A percentile compares a stretch with the other conserved stretches of the same genome.
phyloP scores from a whole-genome alignment of 2,797 vertebrate species.

The Brachyrhaphis roseni region DNA sequence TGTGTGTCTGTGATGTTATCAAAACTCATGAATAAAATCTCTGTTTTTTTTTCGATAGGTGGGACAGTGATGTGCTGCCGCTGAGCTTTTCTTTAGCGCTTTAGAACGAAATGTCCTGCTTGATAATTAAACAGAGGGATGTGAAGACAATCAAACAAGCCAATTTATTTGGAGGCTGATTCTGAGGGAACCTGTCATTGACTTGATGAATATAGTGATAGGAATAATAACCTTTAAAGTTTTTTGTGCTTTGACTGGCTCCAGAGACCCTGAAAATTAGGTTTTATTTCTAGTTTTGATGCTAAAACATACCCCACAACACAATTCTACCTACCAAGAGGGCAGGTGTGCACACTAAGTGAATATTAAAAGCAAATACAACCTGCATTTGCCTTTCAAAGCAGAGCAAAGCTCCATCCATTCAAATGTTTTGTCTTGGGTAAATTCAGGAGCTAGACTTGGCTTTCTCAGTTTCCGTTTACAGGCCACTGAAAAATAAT shows the following conservation, averaged over 20 bases:
- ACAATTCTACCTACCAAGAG: slow-evolving; percentile 34
- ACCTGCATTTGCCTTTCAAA: slow-evolving; percentile 67
- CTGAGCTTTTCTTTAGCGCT: slow-evolving; percentile 68
- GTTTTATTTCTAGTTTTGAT: slow-evolving; percentile 22
- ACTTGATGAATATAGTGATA: slow-evolving; percentile 14
- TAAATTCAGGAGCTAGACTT: slow-evolving; percentile 24
- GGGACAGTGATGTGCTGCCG: slow-evolving; percentile 46
- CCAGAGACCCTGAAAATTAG: slow-evolving; percentile 29
- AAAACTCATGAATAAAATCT: slow-evolving; percentile 53
- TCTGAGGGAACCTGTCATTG: not conserved
- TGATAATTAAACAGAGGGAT: slow-evolving; percentile 64
- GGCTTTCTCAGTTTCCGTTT: slow-evolving; percentile 23
- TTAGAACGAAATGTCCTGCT: slow-evolving; percentile 43
- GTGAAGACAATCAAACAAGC: slow-evolving; percentile 24
- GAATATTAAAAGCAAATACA: slow-evolving; percentile 49
- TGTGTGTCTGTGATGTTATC: slow-evolving; percentile 37
- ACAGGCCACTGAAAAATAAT: slow-evolving; percentile 45
- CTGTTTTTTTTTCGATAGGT: slow-evolving; percentile 45
- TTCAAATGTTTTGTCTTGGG: slow-evolving; percentile 52
- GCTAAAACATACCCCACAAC: slow-evolving; percentile 39
- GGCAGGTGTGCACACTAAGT: slow-evolving; percentile 32
- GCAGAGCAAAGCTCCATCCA: slow-evolving; percentile 31
- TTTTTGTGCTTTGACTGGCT: not conserved
- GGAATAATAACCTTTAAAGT: not conserved
- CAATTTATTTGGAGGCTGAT: slow-evolving; percentile 18